phyloP scores from a whole-genome alignment of 1,140 invertebrate species.

The Ips nitidus region DNA sequence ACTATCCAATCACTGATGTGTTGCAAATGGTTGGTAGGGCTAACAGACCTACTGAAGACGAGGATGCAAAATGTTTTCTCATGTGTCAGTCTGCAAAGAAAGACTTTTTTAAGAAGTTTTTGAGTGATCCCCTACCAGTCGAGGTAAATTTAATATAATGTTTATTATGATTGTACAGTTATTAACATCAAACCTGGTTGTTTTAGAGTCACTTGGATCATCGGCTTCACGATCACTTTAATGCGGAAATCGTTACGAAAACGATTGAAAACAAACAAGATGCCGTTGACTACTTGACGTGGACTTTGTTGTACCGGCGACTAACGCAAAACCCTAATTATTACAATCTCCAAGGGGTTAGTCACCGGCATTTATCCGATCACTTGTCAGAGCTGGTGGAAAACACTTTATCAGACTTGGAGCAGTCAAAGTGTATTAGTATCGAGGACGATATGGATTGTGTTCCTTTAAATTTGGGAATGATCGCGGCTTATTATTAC shows the following conservation, averaged over 20 bases:
- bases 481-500: slow-evolving; percentile 99
- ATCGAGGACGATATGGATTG: slow-evolving; percentile 99
- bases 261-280: slow-evolving; percentile 99
- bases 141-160: slow-evolving; percentile 69
- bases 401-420: slow-evolving; percentile 90
- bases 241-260: slow-evolving; percentile 99
- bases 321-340: slow-evolving; percentile 99
- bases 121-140: slow-evolving; percentile 97
- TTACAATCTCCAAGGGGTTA: slow-evolving; percentile 96
- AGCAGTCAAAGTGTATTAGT: slow-evolving; percentile 97
- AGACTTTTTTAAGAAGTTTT: slow-evolving; percentile 98
- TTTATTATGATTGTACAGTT: slow-evolving; percentile 10
- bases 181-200: not conserved
- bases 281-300: slow-evolving; percentile 98
- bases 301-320: slow-evolving; percentile 97
- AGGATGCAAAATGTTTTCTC: slow-evolving; percentile 94
- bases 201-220: slow-evolving; percentile 90
- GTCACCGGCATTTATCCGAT: slow-evolving; percentile 96
- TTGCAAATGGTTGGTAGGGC: slow-evolving; percentile 96
- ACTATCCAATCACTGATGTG: slow-evolving; percentile 97
- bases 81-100: slow-evolving; percentile 98
- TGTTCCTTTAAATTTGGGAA: slow-evolving; percentile 93
- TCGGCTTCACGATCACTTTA: slow-evolving; percentile 97
- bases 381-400: slow-evolving; percentile 98
- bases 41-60: slow-evolving; percentile 86